Percentiles rank a stretch among this genome's conserved stretches.
phyloP scores from a whole-genome alignment of 2,888 invertebrate species.

The Heteromurus nitidus region DNA sequence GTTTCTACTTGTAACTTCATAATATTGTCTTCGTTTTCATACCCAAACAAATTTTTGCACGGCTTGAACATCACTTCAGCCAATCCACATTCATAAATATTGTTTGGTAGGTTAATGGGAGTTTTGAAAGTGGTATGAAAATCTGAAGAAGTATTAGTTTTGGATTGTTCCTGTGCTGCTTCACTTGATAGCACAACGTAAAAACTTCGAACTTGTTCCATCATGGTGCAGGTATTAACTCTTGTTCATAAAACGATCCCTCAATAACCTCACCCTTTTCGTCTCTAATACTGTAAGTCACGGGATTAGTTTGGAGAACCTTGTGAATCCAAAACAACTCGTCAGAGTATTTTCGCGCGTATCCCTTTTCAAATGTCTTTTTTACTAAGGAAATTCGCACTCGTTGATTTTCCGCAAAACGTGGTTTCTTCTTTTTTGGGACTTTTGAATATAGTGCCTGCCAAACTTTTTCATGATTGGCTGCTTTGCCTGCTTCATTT shows the following conservation, averaged over 20 bases:
- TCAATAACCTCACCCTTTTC: not conserved
- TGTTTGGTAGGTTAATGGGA: not conserved
- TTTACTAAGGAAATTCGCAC: constrained; percentile 5
- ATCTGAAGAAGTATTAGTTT: not conserved
- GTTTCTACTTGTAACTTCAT: too few species aligned
- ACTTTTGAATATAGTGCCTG: not conserved
- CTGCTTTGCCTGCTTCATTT: constrained; percentile 2
- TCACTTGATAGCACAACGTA: not conserved
- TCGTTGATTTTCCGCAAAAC: too few species aligned
- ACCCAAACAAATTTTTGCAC: not conserved
- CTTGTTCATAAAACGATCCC: not conserved
- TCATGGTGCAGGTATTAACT: not conserved
- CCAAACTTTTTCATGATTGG: constrained; percentile 14
- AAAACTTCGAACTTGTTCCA: not conserved
- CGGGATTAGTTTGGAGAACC: not conserved
- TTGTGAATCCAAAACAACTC: not conserved
- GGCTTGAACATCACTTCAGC: not conserved
- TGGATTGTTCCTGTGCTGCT: not conserved
- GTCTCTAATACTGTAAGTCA: constrained; percentile 12
- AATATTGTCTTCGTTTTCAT: not conserved
- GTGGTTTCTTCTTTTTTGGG: not conserved
- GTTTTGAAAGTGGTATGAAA: not conserved
- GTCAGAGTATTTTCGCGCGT: not conserved
- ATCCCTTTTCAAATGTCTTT: not conserved
- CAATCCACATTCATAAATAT: not conserved